These are phyloP conservation scores for Lasioglossum morio DNA, from an alignment of 2,888 invertebrate species.

Conservation along the genomic window DNA sequence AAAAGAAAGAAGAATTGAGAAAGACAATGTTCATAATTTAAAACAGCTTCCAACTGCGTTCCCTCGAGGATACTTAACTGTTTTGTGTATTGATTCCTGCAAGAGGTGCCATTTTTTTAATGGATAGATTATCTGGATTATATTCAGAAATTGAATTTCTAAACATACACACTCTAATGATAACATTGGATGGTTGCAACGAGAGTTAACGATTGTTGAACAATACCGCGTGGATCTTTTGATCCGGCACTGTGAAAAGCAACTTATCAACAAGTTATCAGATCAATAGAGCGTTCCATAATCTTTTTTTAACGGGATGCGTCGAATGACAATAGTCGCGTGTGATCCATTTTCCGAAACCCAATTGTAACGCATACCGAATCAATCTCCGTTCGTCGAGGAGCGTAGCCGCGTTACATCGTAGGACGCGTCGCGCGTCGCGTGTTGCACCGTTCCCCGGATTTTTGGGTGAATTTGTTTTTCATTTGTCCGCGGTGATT, in stretches of 20 bases:
- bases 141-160: neutral
- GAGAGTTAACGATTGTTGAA: neutral
- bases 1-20: too few species aligned
- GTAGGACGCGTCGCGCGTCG: neutral
- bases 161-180: neutral
- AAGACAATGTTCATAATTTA: too few species aligned
- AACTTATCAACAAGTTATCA: neutral
- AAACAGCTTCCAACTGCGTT: too few species aligned
- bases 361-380: neutral
- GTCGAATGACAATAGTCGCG: neutral
- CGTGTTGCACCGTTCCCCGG: neutral
- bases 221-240: neutral
- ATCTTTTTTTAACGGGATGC: neutral
- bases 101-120: too few species aligned
- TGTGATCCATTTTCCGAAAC: neutral
- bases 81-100: too few species aligned
- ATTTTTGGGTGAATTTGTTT: conserved; percentile 28
- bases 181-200: neutral
- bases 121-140: too few species aligned
- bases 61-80: too few species aligned
- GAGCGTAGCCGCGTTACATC: neutral
- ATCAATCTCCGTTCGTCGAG: conserved; percentile 1
- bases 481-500: conserved; percentile 30
- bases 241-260: neutral
- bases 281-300: neutral